These are phyloP conservation scores for Amblyteles armatorius DNA, from an alignment of 2,888 invertebrate genomes.

Conservation along the genomic window DNA sequence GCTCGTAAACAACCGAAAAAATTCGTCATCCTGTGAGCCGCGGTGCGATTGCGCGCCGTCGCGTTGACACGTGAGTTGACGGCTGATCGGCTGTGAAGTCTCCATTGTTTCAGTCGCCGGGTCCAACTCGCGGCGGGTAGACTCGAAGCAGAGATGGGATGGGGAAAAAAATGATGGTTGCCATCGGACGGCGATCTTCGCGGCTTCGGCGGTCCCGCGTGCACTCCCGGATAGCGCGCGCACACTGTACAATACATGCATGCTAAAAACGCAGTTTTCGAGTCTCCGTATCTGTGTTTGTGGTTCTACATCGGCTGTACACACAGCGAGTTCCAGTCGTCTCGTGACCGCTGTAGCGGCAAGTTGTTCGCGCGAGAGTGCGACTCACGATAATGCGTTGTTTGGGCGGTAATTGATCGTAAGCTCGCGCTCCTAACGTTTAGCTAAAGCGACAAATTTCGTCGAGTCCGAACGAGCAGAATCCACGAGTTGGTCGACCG, in stretches of 20 bases:
- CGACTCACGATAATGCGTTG: conserved; percentile 28
- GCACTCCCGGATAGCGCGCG: conserved; percentile 40
- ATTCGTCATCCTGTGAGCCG: neutral
- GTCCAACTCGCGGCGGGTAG: conserved; percentile 14
- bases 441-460: neutral
- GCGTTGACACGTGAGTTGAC: conserved; percentile 24
- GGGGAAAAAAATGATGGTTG: conserved; percentile 51
- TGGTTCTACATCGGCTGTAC: conserved; percentile 19
- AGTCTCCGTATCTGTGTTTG: conserved; percentile 8
- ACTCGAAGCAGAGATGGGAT: conserved; percentile 11
- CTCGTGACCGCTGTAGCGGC: conserved; percentile 64
- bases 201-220: conserved; percentile 52
- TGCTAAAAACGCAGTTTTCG: conserved; percentile 24
- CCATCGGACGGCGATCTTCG: conserved; percentile 54
- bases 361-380: conserved; percentile 41
- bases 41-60: neutral
- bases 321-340: conserved; percentile 51
- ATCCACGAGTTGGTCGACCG: neutral
- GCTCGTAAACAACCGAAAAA: neutral
- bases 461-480: neutral
- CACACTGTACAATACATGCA: conserved; percentile 17
- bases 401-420: conserved; percentile 28
- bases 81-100: conserved; percentile 17
- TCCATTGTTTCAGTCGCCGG: conserved; percentile 40
- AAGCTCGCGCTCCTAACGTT: neutral